These are phyloP conservation scores for Tragopan temminckii DNA, from an alignment of 2,797 vertebrate species.

Conservation along the genomic window DNA sequence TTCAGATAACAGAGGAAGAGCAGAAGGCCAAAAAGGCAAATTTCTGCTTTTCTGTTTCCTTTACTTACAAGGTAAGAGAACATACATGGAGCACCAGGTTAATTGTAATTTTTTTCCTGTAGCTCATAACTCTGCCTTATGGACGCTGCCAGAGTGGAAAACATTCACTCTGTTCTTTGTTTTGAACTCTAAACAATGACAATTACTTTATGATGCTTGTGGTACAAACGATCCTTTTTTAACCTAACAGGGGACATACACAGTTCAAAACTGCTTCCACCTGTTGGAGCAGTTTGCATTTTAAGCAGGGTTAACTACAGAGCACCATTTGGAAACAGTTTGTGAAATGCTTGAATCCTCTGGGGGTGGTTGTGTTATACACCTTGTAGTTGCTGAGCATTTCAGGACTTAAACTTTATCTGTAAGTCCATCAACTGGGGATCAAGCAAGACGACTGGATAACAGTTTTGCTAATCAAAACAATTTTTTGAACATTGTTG, in stretches of 20 bases:
- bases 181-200: conserved; percentile 43
- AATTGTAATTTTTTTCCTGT: not conserved
- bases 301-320: conserved; percentile 78
- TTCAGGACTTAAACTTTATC: conserved; percentile 78
- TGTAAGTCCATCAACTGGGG: conserved; percentile 74
- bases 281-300: conserved; percentile 76
- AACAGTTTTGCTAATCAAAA: conserved; percentile 78
- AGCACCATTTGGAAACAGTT: conserved; percentile 85
- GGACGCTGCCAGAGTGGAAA: not conserved
- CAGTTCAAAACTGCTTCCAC: conserved; percentile 79
- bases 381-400: conserved; percentile 72
- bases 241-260: conserved; percentile 62
- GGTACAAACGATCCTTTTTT: conserved; percentile 57
- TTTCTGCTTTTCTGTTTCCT: not conserved
- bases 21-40: not conserved
- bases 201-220: conserved; percentile 15
- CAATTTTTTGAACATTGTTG: conserved; percentile 73
- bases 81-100: not conserved
- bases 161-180: conserved; percentile 5
- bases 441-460: conserved; percentile 71
- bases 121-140: not conserved
- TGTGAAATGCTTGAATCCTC: conserved; percentile 75
- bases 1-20: not conserved
- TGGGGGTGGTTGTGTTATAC: conserved; percentile 39
- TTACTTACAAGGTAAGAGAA: not conserved